phyloP scores from a whole-genome alignment of 2,888 invertebrate species.

The Leistus spinibarbis region DNA sequence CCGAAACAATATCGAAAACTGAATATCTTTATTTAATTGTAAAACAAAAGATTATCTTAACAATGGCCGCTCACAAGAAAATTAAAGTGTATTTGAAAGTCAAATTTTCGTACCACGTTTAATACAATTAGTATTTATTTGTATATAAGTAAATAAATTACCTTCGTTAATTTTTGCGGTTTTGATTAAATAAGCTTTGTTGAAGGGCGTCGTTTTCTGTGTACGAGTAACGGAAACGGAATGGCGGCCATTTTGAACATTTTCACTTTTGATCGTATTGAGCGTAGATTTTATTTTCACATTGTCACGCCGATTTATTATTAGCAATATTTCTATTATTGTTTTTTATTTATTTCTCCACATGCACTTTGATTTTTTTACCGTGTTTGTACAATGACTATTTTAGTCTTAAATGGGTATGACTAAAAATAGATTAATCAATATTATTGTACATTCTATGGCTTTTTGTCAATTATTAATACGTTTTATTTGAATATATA shows the following conservation, averaged over 20 bases:
- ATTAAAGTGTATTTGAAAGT: not conserved
- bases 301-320: not conserved
- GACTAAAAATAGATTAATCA: constrained; percentile 30
- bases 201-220: constrained; percentile 51
- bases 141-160: constrained; percentile 42
- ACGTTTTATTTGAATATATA: not conserved
- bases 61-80: not conserved
- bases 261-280: constrained; percentile 59
- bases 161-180: constrained; percentile 46
- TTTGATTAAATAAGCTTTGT: constrained; percentile 49
- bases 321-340: constrained; percentile 11
- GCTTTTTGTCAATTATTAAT: constrained; percentile 4
- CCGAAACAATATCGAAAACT: no score
- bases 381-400: constrained; percentile 39
- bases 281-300: constrained; percentile 45
- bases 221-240: constrained; percentile 52
- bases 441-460: constrained; percentile 30
- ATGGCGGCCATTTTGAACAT: constrained; percentile 57
- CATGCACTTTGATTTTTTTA: constrained; percentile 41
- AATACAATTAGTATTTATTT: not conserved
- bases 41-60: not conserved
- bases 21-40: not conserved
- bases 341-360: constrained; percentile 15
- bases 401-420: not conserved
- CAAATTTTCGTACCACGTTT: not conserved